Percentiles rank a stretch among this genome's conserved stretches.
phyloP scores from a whole-genome alignment of 64 coral and sea anemone species.

The Pocillopora verrucosa region DNA sequence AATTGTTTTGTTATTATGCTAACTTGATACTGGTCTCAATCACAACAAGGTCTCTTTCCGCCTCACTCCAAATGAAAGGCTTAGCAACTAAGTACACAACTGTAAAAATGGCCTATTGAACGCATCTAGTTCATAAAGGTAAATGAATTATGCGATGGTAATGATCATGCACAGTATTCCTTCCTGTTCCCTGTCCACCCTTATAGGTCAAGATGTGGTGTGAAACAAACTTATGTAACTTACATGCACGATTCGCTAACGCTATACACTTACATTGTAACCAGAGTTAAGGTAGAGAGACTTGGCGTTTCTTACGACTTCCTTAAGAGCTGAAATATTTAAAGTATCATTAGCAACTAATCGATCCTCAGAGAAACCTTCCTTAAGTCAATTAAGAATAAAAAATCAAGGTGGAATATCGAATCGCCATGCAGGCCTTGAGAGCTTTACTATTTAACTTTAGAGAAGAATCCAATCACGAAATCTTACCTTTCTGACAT shows the following conservation, averaged over 20 bases:
- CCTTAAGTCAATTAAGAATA: not conserved
- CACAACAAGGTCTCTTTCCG: no score
- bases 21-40: no score
- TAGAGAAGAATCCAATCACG: not conserved
- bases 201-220: no score
- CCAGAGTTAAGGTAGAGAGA: conserved; percentile 51
- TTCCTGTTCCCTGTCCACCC: no score
- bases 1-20: no score
- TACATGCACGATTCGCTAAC: not conserved
- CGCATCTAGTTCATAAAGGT: no score
- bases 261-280: conserved; percentile 30
- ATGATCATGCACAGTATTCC: no score
- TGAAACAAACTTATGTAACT: not conserved
- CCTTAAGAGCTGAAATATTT: conserved; percentile 41
- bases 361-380: not conserved
- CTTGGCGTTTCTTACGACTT: conserved; percentile 22
- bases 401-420: not conserved
- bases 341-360: not conserved
- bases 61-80: no score
- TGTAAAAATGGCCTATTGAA: no score
- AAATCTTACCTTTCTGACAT: conserved; percentile 36
- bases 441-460: not conserved
- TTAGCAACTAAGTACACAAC: no score
- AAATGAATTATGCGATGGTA: no score
- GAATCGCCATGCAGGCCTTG: no score